These are phyloP conservation scores for Scaptomyza polygonia DNA, from an alignment of 2,888 invertebrate species.

Conservation along the genomic window DNA sequence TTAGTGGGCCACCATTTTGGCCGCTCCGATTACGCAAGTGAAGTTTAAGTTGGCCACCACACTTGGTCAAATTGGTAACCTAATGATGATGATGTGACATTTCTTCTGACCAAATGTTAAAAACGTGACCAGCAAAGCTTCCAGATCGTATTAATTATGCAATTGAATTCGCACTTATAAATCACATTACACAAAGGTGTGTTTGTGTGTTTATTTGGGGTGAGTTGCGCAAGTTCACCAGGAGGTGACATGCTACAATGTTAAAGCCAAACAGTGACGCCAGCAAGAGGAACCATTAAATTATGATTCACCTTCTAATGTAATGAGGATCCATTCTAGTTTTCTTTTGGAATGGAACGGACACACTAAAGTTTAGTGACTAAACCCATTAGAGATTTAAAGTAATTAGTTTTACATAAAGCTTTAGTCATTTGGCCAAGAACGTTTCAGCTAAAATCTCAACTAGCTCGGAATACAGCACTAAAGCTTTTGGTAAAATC, in stretches of 20 bases:
- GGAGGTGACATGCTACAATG: not conserved
- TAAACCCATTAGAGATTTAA: not conserved
- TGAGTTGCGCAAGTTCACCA: slow-evolving; percentile 11
- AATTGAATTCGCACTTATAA: slow-evolving; percentile 10
- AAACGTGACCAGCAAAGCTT: slow-evolving; percentile 43
- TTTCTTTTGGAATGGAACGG: not conserved
- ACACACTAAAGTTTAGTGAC: too few relatives aligned
- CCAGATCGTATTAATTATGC: slow-evolving; percentile 39
- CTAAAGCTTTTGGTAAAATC: slow-evolving; percentile 39
- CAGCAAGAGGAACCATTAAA: not conserved
- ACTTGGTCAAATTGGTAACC: slow-evolving; percentile 25
- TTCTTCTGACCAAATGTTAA: slow-evolving; percentile 22
- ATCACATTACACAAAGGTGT: slow-evolving; percentile 2
- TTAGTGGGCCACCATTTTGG: slow-evolving; percentile 45
- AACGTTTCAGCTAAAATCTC: slow-evolving; percentile 13
- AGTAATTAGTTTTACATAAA: not conserved
- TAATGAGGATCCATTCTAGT: not conserved
- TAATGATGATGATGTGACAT: slow-evolving; percentile 51
- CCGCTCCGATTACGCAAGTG: slow-evolving; percentile 42
- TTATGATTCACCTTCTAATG: not conserved
- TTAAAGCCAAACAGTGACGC: not conserved
- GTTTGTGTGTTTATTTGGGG: not conserved
- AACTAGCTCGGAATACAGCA: slow-evolving; percentile 31
- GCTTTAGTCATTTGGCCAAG: not conserved
- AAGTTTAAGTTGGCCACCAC: slow-evolving; percentile 3